Conservation (phyloP, 2,113 vertebrate species). For the Pygathrix nemaeus region DNA sequence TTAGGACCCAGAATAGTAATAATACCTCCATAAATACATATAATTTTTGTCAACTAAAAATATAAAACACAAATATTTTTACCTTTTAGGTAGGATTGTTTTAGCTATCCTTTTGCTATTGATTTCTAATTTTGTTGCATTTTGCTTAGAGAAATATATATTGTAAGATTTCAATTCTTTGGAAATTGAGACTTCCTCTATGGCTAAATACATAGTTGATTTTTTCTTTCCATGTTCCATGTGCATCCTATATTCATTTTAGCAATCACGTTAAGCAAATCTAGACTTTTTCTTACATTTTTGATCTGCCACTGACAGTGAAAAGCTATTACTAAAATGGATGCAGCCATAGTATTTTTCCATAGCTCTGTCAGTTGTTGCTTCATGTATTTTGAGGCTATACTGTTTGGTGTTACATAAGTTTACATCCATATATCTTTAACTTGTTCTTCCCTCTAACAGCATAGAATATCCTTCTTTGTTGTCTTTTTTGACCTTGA, state of each 20-base stretch:
- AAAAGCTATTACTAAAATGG: neutral
- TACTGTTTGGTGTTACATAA: neutral
- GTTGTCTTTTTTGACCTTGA: neutral
- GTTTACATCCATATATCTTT: neutral
- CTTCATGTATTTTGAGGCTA: neutral
- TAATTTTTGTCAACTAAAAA: neutral
- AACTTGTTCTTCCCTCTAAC: neutral
- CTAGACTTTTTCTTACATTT: neutral
- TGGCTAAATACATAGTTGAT: neutral
- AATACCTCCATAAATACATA: neutral
- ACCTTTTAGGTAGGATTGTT: neutral
- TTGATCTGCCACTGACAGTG: neutral
- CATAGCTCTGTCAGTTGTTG: neutral
- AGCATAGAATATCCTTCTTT: neutral
- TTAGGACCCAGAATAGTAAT: neutral
- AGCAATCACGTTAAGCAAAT: neutral
- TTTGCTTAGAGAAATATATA: neutral
- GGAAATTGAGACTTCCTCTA: constrained; percentile 39
- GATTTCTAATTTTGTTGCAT: neutral
- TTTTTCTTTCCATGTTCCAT: neutral
- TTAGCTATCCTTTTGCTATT: neutral
- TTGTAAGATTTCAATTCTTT: neutral
- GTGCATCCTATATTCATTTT: neutral
- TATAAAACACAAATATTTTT: neutral
- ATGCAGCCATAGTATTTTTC: neutral